phyloP scores from a whole-genome alignment of 2,888 invertebrate species.

The Cataglyphis altisquamis region DNA sequence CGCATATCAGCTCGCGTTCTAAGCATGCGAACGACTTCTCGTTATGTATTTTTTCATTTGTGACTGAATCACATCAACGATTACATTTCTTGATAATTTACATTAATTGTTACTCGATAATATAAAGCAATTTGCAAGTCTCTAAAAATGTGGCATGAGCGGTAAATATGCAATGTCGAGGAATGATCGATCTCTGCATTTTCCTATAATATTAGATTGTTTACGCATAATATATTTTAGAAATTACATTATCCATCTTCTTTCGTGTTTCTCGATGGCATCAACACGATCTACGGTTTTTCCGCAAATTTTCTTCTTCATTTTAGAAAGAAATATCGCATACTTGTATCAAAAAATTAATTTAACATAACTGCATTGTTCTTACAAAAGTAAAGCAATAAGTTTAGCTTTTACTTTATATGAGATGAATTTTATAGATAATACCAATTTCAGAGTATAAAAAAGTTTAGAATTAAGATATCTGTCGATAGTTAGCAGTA shows the following conservation, averaged over 20 bases:
- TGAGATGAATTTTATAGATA: not conserved
- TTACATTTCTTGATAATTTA: slow-evolving; percentile 36
- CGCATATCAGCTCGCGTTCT: slow-evolving; percentile 9
- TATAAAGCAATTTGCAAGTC: slow-evolving; percentile 6
- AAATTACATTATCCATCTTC: slow-evolving; percentile 40
- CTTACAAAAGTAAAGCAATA: not conserved
- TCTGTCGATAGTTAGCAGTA: slow-evolving; percentile 55
- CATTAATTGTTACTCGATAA: slow-evolving; percentile 22
- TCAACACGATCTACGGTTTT: not conserved
- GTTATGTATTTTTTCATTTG: slow-evolving; percentile 25
- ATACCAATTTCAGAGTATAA: not conserved
- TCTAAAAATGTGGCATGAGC: not conserved
- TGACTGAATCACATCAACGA: slow-evolving; percentile 34
- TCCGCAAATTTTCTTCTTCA: not conserved
- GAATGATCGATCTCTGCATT: slow-evolving; percentile 22
- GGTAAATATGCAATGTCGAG: not conserved
- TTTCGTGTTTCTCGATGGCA: not conserved
- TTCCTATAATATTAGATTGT: slow-evolving; percentile 12
- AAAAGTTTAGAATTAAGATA: not conserved
- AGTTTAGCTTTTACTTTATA: not conserved
- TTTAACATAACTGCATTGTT: not conserved
- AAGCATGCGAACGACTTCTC: not conserved
- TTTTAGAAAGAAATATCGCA: not conserved
- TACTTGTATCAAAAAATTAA: slow-evolving; percentile 1
- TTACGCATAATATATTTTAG: slow-evolving; percentile 24